Evolutionary conservation across 37 sponge, comb jelly and placozoan genomes (phyloP).

Genomic region (Spongia lamella): DNA sequence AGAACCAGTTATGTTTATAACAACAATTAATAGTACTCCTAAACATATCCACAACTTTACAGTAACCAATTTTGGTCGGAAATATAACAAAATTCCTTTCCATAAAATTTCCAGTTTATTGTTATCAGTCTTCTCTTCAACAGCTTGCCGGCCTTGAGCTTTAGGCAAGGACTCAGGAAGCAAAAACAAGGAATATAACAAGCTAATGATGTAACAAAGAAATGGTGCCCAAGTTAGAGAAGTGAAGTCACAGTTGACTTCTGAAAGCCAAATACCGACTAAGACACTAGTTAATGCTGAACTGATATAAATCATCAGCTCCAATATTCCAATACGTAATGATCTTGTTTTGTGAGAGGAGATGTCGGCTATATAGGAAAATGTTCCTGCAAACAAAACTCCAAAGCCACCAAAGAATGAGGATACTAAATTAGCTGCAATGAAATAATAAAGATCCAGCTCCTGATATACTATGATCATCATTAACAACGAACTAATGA

Average conservation of each 20-base stretch:
- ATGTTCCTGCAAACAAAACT: not conserved
- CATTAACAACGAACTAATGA: not conserved
- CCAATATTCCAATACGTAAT: constrained; percentile 3
- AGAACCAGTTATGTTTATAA: not conserved
- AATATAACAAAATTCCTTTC: constrained; percentile 6
- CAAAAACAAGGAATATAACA: constrained; percentile 1
- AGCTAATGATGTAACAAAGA: not conserved
- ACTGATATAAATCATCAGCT: not conserved
- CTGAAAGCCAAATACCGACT: constrained; percentile 12
- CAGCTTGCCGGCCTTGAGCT: too few relatives aligned
- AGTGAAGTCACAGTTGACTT: constrained; percentile 8
- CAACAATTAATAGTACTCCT: not conserved
- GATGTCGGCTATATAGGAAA: constrained; percentile 12
- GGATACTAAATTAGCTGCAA: constrained; percentile 1
- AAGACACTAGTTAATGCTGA: constrained; percentile 5
- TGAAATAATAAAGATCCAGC: not conserved
- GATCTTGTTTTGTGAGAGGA: constrained; percentile 8
- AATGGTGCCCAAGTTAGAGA: constrained; percentile 3
- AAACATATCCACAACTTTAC: constrained; percentile 18
- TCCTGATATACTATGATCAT: constrained; percentile 7
- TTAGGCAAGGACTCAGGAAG: constrained; percentile 4
- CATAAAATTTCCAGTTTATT: not conserved
- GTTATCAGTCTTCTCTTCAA: too few relatives aligned
- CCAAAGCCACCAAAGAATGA: constrained; percentile 13
- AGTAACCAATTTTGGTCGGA: constrained; percentile 13